These are phyloP conservation scores for Phrynocephalus vlangalii DNA, from an alignment of 2,797 vertebrate genomes.

Conservation along the genomic window DNA sequence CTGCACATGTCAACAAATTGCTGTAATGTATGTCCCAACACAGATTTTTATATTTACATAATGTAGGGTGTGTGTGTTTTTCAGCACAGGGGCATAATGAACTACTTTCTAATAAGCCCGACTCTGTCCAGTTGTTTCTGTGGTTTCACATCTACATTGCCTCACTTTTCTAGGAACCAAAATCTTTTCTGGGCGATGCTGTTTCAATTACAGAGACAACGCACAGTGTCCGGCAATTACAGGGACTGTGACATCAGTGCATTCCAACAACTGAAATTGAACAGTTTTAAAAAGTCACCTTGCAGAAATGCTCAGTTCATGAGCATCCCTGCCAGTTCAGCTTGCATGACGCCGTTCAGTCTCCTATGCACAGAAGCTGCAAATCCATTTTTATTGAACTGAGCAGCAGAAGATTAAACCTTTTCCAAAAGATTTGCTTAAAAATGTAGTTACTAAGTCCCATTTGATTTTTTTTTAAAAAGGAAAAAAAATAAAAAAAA, in stretches of 20 bases:
- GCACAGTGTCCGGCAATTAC: neutral
- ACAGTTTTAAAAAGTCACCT: conserved; percentile 37
- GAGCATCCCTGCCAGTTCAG: conserved; percentile 18
- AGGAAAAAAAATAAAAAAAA: conserved; percentile 15
- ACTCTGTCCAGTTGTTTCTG: conserved; percentile 11
- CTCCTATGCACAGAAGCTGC: neutral
- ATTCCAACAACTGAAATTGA: conserved; percentile 49
- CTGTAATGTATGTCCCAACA: neutral
- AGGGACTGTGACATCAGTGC: conserved; percentile 21
- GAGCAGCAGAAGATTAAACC: conserved; percentile 41
- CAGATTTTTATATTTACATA: neutral
- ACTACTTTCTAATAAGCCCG: neutral
- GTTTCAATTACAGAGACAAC: neutral
- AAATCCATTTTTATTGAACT: conserved; percentile 35
- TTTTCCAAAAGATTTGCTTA: conserved; percentile 51
- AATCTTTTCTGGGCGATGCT: neutral
- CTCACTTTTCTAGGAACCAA: conserved; percentile 2
- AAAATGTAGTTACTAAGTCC: conserved; percentile 52
- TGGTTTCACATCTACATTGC: neutral
- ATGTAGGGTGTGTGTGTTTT: neutral
- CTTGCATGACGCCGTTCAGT: conserved; percentile 8
- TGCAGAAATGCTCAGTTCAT: conserved; percentile 27
- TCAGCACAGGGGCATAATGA: neutral
- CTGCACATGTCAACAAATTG: neutral
- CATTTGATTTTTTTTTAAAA: conserved; percentile 50